phyloP scores from a whole-genome alignment of 2,797 vertebrate genomes.

The Hemibagrus guttatus region DNA sequence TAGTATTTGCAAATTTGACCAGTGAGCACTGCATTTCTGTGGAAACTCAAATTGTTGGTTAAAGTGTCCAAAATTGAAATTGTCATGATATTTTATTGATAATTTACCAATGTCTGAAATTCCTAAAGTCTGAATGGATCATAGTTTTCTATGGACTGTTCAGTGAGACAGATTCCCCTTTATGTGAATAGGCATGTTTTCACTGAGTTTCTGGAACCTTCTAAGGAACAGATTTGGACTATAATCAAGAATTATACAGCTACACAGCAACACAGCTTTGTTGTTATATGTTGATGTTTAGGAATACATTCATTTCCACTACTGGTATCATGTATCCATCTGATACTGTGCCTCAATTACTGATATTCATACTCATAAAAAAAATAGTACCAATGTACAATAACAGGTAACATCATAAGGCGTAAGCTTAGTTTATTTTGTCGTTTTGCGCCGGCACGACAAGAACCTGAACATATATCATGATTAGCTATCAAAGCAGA shows the following conservation, averaged over 20 bases:
- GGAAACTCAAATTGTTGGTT: neutral
- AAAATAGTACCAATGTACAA: neutral
- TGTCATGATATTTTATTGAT: neutral
- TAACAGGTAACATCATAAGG: neutral
- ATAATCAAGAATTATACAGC: neutral
- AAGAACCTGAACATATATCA: neutral
- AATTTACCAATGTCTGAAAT: neutral
- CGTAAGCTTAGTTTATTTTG: neutral
- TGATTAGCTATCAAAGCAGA: neutral
- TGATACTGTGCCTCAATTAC: neutral
- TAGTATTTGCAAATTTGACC: neutral
- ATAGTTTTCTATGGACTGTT: slow-evolving; percentile 1
- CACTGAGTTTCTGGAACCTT: slow-evolving; percentile 8
- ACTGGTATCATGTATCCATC: neutral
- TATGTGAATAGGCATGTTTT: slow-evolving; percentile 2
- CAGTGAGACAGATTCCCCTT: slow-evolving; percentile 18
- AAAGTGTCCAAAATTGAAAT: neutral
- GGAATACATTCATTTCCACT: neutral
- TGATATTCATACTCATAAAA: neutral
- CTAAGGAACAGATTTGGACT: neutral
- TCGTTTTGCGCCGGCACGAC: neutral
- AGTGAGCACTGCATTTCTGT: slow-evolving; percentile 7
- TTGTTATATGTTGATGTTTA: neutral
- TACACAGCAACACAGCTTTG: neutral
- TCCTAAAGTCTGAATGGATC: slow-evolving; percentile 4